Conservation (phyloP, 2,797 vertebrate genomes). For the Megaceryle alcyon region DNA sequence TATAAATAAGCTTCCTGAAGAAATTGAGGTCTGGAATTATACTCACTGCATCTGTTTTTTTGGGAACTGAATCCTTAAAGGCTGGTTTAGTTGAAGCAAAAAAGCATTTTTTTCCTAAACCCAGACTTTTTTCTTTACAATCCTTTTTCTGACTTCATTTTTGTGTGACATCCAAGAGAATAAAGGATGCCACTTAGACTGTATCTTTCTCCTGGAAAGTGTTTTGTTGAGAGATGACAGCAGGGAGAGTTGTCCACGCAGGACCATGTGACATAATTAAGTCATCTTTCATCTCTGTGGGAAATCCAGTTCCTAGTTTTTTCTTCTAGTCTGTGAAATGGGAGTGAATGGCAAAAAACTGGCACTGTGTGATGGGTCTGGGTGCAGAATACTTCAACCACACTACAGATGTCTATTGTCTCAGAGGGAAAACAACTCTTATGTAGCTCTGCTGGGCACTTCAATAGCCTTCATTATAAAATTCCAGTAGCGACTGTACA, state of each 20-base stretch:
- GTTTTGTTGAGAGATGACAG: not conserved
- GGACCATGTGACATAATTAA: not conserved
- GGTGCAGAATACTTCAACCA: not conserved
- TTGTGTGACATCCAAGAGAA: not conserved
- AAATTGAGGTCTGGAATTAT: not conserved
- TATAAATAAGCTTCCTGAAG: not conserved
- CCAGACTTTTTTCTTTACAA: not conserved
- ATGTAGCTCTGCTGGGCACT: not conserved
- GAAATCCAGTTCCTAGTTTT: not conserved
- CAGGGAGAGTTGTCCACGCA: not conserved
- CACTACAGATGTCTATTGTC: not conserved
- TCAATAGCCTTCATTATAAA: not conserved
- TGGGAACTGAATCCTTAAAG: not conserved
- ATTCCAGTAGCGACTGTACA: not conserved
- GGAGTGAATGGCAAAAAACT: not conserved
- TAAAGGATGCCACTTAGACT: not conserved
- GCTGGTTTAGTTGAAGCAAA: not conserved
- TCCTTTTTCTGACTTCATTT: not conserved
- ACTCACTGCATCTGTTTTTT: not conserved
- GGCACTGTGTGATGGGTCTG: not conserved
- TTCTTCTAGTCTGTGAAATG: not conserved
- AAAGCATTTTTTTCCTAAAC: not conserved
- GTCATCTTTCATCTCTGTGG: not conserved
- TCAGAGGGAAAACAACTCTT: not conserved
- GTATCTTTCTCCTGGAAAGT: not conserved